These are phyloP conservation scores for Asarcornis scutulata DNA, from an alignment of 2,113 vertebrate genomes.

Conservation along the genomic window DNA sequence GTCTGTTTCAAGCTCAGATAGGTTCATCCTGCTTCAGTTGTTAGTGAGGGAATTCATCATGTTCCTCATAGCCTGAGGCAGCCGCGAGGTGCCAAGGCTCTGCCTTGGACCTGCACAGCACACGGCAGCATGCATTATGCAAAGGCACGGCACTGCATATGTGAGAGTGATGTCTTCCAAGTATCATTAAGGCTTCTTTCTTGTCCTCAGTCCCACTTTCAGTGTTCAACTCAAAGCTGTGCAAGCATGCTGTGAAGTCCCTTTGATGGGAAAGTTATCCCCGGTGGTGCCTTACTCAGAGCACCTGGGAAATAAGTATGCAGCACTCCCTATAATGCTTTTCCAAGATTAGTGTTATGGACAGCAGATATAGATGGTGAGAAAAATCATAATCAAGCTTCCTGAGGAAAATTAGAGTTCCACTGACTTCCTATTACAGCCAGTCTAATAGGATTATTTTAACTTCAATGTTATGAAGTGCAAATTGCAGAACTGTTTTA, in stretches of 20 bases:
- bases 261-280: background rate
- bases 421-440: background rate
- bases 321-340: background rate
- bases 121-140: background rate
- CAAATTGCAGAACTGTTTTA: background rate
- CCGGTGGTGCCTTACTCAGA: background rate
- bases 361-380: background rate
- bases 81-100: background rate
- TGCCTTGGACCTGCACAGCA: background rate
- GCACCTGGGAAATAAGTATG: background rate
- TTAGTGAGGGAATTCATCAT: slow-evolving; percentile 2
- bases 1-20: rapidly evolving
- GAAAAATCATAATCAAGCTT: background rate
- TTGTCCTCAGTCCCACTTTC: background rate
- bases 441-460: background rate
- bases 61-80: background rate
- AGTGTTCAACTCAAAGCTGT: background rate
- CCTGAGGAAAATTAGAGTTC: background rate
- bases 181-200: background rate
- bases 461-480: background rate
- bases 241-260: background rate
- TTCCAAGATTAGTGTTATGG: background rate
- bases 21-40: background rate
- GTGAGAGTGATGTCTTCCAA: background rate
- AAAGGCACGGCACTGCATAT: background rate